Evolutionary conservation across 2,797 vertebrate species (phyloP).

Genomic region (Pseudochaenichthys georgianus): DNA sequence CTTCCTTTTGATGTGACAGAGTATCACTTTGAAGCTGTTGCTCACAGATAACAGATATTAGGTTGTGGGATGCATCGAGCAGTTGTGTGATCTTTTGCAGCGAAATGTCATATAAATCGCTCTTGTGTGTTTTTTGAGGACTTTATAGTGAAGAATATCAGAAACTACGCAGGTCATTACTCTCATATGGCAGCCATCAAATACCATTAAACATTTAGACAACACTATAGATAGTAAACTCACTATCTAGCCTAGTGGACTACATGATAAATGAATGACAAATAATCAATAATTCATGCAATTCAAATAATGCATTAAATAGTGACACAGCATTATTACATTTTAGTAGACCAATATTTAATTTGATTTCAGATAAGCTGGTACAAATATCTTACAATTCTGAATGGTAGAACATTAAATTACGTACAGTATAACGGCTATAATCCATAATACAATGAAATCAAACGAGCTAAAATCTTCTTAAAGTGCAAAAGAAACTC

Average conservation of each 20-base stretch:
- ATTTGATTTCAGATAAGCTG: not conserved
- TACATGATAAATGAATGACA: not conserved
- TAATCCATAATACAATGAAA: not conserved
- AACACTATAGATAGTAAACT: not conserved
- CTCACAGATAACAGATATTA: slow-evolving; percentile 50
- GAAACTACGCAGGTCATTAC: not conserved
- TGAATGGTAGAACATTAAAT: not conserved
- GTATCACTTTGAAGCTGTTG: slow-evolving; percentile 50
- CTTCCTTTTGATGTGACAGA: slow-evolving; percentile 47
- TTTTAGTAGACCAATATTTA: not conserved
- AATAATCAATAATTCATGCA: not conserved
- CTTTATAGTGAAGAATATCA: not conserved
- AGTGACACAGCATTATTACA: not conserved
- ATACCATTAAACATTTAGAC: slow-evolving; percentile 3
- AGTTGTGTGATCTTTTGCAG: slow-evolving; percentile 17
- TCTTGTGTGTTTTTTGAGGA: not conserved
- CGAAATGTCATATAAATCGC: slow-evolving; percentile 4
- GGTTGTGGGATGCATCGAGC: not conserved
- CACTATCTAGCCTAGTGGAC: not conserved
- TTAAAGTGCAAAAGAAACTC: not conserved
- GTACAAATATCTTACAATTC: not conserved
- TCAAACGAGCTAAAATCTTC: not conserved
- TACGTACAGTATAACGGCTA: not conserved
- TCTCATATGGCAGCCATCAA: not conserved
- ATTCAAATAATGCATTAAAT: not conserved